Evolutionary conservation across 92 coral and sea anemone genomes (phyloP).

Genomic region (Scolanthus callimorphus): DNA sequence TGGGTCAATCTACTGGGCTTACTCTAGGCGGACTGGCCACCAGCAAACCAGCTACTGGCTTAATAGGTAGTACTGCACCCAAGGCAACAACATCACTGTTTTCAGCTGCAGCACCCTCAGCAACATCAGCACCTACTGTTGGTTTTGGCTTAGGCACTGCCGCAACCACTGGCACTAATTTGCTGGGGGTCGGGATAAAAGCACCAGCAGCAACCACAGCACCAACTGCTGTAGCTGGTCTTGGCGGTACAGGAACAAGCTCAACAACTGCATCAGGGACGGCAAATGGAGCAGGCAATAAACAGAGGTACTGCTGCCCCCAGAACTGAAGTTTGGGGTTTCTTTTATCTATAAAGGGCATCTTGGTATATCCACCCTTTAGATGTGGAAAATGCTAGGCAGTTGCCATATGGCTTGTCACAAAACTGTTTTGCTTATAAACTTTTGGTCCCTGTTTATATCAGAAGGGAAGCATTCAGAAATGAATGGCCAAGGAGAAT

Average conservation of each 20-base stretch:
- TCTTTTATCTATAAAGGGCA: no score
- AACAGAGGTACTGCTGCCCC: conserved; percentile 33
- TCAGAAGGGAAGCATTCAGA: no score
- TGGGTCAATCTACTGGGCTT: conserved; percentile 24
- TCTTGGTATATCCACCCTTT: no score
- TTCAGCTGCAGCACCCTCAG: not conserved
- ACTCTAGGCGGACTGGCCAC: conserved; percentile 33
- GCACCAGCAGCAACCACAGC: conserved; percentile 31
- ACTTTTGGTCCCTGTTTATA: no score
- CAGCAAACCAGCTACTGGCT: conserved; percentile 8
- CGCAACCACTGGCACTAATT: conserved; percentile 1
- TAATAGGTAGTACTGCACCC: conserved; percentile 15
- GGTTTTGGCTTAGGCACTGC: conserved; percentile 2
- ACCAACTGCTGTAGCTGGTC: conserved; percentile 36
- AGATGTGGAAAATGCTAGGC: no score
- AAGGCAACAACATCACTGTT: conserved; percentile 9
- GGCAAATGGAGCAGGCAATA: conserved; percentile 42
- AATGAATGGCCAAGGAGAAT: no score
- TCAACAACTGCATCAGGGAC: conserved; percentile 40
- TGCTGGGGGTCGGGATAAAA: conserved; percentile 17
- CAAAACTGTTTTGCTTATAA: no score
- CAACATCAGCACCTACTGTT: conserved; percentile 2
- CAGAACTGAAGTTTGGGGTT: no score
- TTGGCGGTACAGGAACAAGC: conserved; percentile 66
- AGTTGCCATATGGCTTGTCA: no score